Evolutionary conservation across 2,113 vertebrate genomes (phyloP).

Genomic region (Neogale vison): DNA sequence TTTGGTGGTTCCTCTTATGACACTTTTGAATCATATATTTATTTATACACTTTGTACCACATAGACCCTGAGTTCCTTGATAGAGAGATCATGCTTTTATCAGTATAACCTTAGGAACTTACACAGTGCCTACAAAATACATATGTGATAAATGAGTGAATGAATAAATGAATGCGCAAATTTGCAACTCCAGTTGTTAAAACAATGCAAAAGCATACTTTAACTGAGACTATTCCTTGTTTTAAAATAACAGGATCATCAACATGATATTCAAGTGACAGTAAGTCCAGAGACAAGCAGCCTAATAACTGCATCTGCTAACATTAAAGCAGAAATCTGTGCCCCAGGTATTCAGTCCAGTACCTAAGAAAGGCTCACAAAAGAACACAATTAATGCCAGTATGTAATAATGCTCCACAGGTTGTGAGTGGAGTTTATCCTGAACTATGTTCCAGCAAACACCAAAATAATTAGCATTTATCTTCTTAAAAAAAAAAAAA

Average conservation of each 20-base stretch:
- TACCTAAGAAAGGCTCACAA: not conserved
- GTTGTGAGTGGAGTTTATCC: not conserved
- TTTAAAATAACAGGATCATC: slow-evolving; percentile 26
- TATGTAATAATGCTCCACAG: not conserved
- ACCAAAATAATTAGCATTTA: not conserved
- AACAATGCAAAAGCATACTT: not conserved
- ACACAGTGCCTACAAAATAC: not conserved
- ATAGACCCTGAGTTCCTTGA: not conserved
- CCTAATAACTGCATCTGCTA: not conserved
- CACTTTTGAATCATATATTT: not conserved
- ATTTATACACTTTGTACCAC: not conserved
- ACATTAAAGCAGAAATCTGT: slow-evolving; percentile 17
- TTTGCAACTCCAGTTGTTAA: not conserved
- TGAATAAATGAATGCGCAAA: not conserved
- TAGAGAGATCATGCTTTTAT: not conserved
- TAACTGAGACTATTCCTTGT: not conserved
- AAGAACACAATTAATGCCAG: not conserved
- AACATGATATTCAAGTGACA: not conserved
- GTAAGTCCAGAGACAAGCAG: not conserved
- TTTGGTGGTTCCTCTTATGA: not conserved
- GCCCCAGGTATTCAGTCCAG: not conserved
- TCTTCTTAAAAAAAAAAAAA: not conserved
- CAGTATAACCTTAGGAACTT: not conserved
- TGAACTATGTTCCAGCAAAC: not conserved
- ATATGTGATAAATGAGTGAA: not conserved